Evolutionary conservation across 1,140 invertebrate species (phyloP).

Genomic region (Drosophila guanche): DNA sequence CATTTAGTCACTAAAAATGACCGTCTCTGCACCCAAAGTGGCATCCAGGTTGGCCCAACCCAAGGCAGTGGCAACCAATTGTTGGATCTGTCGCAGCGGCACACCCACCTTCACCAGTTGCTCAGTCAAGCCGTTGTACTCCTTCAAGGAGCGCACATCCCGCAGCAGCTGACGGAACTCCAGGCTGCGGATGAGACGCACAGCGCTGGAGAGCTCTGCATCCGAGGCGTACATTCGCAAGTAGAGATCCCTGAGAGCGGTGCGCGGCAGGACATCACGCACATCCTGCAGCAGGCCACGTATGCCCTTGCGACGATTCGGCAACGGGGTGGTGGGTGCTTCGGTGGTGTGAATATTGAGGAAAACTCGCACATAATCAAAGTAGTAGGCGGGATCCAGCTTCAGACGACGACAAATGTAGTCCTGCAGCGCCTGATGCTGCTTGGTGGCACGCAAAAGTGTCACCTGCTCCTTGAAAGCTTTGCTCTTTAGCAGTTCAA

Average conservation of each 20-base stretch:
- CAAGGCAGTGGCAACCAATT: slow-evolving; percentile 51
- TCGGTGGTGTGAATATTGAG: slow-evolving; percentile 39
- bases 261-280: slow-evolving; percentile 53
- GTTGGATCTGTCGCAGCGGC: slow-evolving; percentile 44
- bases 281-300: slow-evolving; percentile 56
- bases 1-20: slow-evolving; percentile 19
- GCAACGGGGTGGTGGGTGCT: slow-evolving; percentile 30
- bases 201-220: slow-evolving; percentile 28
- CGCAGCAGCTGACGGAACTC: slow-evolving; percentile 53
- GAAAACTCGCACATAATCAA: slow-evolving; percentile 41
- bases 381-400: slow-evolving; percentile 47
- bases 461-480: slow-evolving; percentile 26
- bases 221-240: slow-evolving; percentile 33
- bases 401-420: slow-evolving; percentile 48
- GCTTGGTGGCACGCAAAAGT: slow-evolving; percentile 35
- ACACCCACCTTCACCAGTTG: slow-evolving; percentile 44
- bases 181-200: slow-evolving; percentile 52
- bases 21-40: slow-evolving; percentile 39
- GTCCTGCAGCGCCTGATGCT: slow-evolving; percentile 37
- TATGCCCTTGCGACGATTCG: slow-evolving; percentile 53
- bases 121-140: slow-evolving; percentile 36
- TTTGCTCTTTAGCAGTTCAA: slow-evolving; percentile 43
- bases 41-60: slow-evolving; percentile 47
- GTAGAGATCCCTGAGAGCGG: slow-evolving; percentile 46
- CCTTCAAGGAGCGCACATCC: slow-evolving; percentile 44